Evolutionary conservation across 2,888 invertebrate genomes (phyloP).

Genomic region (Dorcus parallelipipedus): DNA sequence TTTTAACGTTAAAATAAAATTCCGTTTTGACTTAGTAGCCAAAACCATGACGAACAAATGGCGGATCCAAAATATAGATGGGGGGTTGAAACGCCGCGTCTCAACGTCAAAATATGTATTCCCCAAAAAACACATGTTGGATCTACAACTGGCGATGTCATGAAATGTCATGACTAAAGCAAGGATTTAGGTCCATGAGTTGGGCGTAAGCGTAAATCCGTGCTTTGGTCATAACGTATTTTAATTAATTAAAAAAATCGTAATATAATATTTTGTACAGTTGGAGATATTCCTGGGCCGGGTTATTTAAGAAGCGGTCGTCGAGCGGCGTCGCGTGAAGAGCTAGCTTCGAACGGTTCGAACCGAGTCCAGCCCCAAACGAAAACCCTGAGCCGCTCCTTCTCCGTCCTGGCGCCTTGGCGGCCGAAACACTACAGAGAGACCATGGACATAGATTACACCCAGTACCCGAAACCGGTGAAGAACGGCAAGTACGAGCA

Average conservation of each 20-base stretch:
- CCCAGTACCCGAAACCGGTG: slow-evolving; percentile 57
- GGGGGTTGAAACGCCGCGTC: too few species aligned
- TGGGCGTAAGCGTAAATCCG: too few species aligned
- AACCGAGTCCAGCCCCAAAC: slow-evolving; percentile 62
- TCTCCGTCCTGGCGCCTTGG: slow-evolving; percentile 83
- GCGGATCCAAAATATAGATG: too few species aligned
- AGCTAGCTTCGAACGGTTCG: slow-evolving; percentile 60
- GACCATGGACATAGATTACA: slow-evolving; percentile 75
- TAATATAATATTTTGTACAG: slow-evolving; percentile 45
- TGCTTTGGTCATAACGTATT: not conserved
- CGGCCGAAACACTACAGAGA: slow-evolving; percentile 71
- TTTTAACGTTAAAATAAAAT: too few species aligned
- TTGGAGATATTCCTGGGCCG: slow-evolving; percentile 82
- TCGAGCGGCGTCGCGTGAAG: slow-evolving; percentile 70
- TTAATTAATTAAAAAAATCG: not conserved
- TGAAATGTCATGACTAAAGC: too few species aligned
- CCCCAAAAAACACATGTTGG: too few species aligned
- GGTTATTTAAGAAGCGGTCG: slow-evolving; percentile 52
- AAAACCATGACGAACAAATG: too few species aligned
- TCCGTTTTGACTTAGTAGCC: too few species aligned
- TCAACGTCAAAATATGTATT: too few species aligned
- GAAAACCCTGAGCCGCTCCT: slow-evolving; percentile 72
- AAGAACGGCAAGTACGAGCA: slow-evolving; percentile 49
- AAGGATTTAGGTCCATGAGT: not conserved
- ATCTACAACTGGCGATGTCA: too few species aligned